Percentiles rank a stretch among this genome's conserved stretches.
Evolutionary conservation across 2,113 vertebrate species (phyloP).

Genomic region (Chroicocephalus ridibundus): DNA sequence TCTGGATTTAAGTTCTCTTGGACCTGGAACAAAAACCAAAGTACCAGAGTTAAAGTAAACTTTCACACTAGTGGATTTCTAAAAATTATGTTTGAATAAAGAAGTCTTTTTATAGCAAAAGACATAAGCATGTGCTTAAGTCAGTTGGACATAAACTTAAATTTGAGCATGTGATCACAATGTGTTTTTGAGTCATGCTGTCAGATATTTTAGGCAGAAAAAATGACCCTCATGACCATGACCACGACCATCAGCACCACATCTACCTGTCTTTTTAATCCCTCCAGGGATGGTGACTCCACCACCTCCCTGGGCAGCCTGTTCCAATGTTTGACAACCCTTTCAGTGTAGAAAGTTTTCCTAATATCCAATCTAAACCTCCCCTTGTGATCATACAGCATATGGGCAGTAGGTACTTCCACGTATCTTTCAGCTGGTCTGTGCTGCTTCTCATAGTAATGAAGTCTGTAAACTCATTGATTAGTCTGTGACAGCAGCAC

Average conservation of each 20-base stretch:
- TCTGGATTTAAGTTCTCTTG: conserved; percentile 73
- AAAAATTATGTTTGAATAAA: neutral
- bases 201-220: neutral
- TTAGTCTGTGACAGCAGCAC: neutral
- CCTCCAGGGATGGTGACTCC: too few relatives aligned
- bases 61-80: neutral
- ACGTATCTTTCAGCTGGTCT: neutral
- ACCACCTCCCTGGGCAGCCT: too few relatives aligned
- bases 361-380: too few relatives aligned
- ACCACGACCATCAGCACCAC: too few relatives aligned
- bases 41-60: conserved; percentile 1
- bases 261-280: too few relatives aligned
- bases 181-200: neutral
- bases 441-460: neutral
- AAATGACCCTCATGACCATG: neutral
- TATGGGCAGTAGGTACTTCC: neutral
- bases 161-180: neutral
- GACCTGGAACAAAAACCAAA: conserved; percentile 69
- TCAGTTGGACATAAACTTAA: neutral
- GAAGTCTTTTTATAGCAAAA: neutral
- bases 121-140: neutral
- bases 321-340: too few relatives aligned
- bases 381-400: neutral
- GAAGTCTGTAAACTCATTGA: neutral
- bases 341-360: too few relatives aligned